These are phyloP conservation scores for Uria aalge DNA, from an alignment of 2,113 vertebrate genomes.

Conservation along the genomic window DNA sequence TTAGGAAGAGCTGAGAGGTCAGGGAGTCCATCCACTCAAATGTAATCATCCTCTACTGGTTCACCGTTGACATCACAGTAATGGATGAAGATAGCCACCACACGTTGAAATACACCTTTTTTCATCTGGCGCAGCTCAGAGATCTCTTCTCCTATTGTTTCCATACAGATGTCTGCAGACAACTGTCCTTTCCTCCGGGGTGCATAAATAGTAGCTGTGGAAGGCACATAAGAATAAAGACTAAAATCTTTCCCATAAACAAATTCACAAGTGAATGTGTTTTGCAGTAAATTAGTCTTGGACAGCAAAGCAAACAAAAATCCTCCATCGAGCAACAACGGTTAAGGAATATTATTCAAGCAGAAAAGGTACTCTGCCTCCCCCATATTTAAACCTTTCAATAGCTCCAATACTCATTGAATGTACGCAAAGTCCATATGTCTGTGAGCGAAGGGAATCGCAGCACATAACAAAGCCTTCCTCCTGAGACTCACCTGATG, in stretches of 20 bases:
- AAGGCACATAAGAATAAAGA: not conserved
- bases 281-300: not conserved
- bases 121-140: constrained; percentile 92
- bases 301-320: not conserved
- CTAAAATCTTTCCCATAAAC: not conserved
- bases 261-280: not conserved
- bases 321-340: rapidly evolving
- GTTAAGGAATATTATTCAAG: not conserved
- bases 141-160: constrained; percentile 97
- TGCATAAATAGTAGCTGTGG: constrained; percentile 93
- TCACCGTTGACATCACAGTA: constrained; percentile 95
- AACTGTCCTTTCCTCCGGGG: constrained; percentile 95
- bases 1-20: not conserved
- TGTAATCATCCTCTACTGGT: constrained; percentile 95
- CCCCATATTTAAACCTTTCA: not conserved
- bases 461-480: not conserved
- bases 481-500: not conserved
- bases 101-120: constrained; percentile 89
- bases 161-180: constrained; percentile 97
- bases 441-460: not conserved
- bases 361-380: not conserved
- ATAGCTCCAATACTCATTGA: not conserved
- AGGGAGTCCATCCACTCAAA: constrained; percentile 68
- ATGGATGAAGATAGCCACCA: constrained; percentile 96
- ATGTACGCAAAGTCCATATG: not conserved